These are phyloP conservation scores for Bradypodion ventrale DNA, from an alignment of 2,797 vertebrate species.

Conservation along the genomic window DNA sequence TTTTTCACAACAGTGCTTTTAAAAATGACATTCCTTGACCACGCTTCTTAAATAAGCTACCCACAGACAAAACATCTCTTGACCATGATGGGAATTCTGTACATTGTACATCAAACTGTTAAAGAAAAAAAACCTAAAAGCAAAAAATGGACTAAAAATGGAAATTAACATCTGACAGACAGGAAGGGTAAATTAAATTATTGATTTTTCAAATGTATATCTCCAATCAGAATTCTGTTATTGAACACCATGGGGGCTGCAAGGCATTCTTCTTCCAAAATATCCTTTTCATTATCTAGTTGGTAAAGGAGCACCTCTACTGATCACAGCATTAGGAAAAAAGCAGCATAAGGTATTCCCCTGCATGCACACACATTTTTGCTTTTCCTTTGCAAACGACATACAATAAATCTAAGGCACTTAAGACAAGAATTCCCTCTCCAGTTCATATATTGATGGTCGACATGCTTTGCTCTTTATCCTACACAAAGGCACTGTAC, in stretches of 20 bases:
- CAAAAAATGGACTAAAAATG: neutral
- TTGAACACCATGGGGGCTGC: slow-evolving; percentile 11
- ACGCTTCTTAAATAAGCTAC: neutral
- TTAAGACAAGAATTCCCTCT: slow-evolving; percentile 89
- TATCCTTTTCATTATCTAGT: slow-evolving; percentile 26
- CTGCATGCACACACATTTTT: slow-evolving; percentile 21
- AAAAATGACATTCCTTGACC: neutral
- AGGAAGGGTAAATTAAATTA: slow-evolving; percentile 35
- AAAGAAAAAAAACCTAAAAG: neutral
- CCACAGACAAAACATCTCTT: neutral
- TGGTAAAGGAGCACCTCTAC: slow-evolving; percentile 45
- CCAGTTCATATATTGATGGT: slow-evolving; percentile 84
- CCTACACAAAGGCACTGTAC: slow-evolving; percentile 87
- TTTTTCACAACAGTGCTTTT: slow-evolving; percentile 12
- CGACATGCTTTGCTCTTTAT: slow-evolving; percentile 81
- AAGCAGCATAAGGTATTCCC: slow-evolving; percentile 63
- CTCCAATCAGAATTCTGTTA: slow-evolving; percentile 5
- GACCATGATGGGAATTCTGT: neutral
- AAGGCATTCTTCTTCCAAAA: neutral
- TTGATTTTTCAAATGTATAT: neutral
- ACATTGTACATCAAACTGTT: rapidly evolving
- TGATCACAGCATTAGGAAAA: slow-evolving; percentile 61
- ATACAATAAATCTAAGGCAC: slow-evolving; percentile 59
- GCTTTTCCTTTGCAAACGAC: slow-evolving; percentile 50
- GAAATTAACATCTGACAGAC: neutral